Base-by-base conservation (phyloP, 35 echinoderm and acorn worm genomes). In the Chiridota heheva region DNA sequence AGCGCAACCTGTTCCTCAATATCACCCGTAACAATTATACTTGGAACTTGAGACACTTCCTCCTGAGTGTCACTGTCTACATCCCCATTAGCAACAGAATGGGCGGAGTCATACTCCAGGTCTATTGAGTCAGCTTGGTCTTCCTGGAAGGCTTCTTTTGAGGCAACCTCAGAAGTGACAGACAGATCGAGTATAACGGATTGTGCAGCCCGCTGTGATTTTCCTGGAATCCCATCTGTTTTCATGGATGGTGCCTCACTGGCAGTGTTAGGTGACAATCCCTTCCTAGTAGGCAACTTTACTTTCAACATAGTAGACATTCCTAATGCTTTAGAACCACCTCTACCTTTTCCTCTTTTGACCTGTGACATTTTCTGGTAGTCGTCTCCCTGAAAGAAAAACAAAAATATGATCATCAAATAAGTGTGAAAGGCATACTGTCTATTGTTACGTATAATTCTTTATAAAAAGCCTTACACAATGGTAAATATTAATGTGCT, bases 271-370 rank as follows among this genome's bases (percentile, higher is more conserved):
- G 75, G 75, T 1, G 75, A 78, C 27, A 78, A 78, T 4, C 75
- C 75, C 28, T 78, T 78, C 28, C 53, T 33, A 60, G 58, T 49
- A 60, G 75, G 75, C 42, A 58, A 58, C 62, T 78, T 78, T 33
- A 78, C 62, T 17, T 78, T 78, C 58, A 78, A 24, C n/a, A n/a
- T n/a, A n/a, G n/a, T n/a, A n/a, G n/a, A n/a, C 15, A 78, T 17
- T 15, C 46, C 46, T 13, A 17, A 25, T 1, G 53, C 10, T 35
- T 78, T 78, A 2, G 35, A 29, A 37, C 75, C 75, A 0, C 75
- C 53, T 2, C 53, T 12, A 12, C 49, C 75, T 37, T 78, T 78
- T n/a, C n/a, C n/a, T n/a, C n/a, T n/a, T n/a, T n/a, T n/a, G n/a
- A n/a, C n/a, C n/a, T n/a, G n/a, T n/a, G n/a, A n/a, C n/a, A n/a